Base-by-base conservation (phyloP, 2,888 invertebrate genomes). In the Orthonychiurus folsomi region DNA sequence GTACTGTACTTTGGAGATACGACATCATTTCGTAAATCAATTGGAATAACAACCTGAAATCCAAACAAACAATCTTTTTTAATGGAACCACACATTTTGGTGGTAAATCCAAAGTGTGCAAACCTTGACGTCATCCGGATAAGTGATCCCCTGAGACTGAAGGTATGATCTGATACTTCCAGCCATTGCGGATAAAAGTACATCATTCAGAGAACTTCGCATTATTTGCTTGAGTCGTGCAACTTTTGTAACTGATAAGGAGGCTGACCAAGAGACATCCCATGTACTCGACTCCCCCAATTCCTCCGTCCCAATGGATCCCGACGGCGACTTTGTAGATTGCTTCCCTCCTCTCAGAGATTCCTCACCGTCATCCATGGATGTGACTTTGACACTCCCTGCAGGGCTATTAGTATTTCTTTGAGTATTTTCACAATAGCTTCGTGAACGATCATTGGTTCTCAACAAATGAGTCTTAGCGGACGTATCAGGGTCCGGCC, bases 201-300 rank as follows among this genome's bases (percentile, higher is more conserved):
- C 79, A 71, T 82, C 81, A 69, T 81, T 81, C 54, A 81, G 75
- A 1, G 80, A 79, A 60, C 80, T 79, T 47, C 81, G 73, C 59
- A 81, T 81, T 37, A 82, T 81, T 72, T 81, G 80, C 69, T 81
- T 81, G 59, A 82, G 78, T 57, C 81, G 74, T 27, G 74, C 71
- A 54, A 79, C 76, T 64, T 78, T 76, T 55, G 77, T 75, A 27
- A 80, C 72, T 27, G 78, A 76, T 66, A 80, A 77, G 18, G 78
- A 78, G 15, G 79, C 78, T 1, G 81, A 80, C 80, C 81, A 81
- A n/a, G 77, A 75, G 47, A 79, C 77, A 37, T 68, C 66, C 70
- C 73, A 72, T 12, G 50, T 18, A 50, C 37, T 25, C 61, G 53
- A 20, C 68, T 37, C 68, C 64, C 64, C 67, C 69, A 2, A 61